Percentiles rank a stretch among this genome's conserved stretches.
phyloP scores from a whole-genome alignment of 2,888 invertebrate genomes.

The Sepioteuthis lessoniana region DNA sequence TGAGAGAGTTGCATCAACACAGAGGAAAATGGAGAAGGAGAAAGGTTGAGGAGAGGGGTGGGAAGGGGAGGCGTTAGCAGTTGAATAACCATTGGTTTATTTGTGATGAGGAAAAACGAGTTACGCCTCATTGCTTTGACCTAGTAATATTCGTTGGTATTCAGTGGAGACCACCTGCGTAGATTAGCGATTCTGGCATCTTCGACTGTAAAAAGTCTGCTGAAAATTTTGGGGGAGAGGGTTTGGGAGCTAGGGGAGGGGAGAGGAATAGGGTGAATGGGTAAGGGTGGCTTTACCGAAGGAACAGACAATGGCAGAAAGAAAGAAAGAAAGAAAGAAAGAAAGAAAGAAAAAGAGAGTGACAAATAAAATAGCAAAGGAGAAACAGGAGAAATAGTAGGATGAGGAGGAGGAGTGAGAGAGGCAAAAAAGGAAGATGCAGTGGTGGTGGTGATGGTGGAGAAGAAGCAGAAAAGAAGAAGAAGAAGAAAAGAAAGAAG shows the following conservation, averaged over 20 bases:
- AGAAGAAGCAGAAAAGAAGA: not conserved
- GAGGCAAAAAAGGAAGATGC: not conserved
- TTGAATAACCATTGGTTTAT: not conserved
- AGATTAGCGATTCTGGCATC: conserved; percentile 6
- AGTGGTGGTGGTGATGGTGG: no score
- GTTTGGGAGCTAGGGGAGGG: not conserved
- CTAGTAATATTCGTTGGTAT: not conserved
- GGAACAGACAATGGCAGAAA: not conserved
- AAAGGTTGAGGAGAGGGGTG: no score
- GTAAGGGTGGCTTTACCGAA: not conserved
- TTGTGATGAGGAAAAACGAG: not conserved
- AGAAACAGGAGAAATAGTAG: not conserved
- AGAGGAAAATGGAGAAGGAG: not conserved
- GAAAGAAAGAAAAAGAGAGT: not conserved
- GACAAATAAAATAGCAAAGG: not conserved
- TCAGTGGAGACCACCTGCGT: conserved; percentile 33
- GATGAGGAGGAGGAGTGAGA: no score
- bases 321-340: not conserved
- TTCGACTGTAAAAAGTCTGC: not conserved
- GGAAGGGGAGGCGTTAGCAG: not conserved
- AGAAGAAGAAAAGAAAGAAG: not conserved
- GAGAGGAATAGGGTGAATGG: not conserved
- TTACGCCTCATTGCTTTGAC: conserved; percentile 18
- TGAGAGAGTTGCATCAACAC: not conserved
- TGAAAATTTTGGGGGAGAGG: not conserved